Conservation (phyloP, 2,113 vertebrate species). For the Dromiciops gliroides region DNA sequence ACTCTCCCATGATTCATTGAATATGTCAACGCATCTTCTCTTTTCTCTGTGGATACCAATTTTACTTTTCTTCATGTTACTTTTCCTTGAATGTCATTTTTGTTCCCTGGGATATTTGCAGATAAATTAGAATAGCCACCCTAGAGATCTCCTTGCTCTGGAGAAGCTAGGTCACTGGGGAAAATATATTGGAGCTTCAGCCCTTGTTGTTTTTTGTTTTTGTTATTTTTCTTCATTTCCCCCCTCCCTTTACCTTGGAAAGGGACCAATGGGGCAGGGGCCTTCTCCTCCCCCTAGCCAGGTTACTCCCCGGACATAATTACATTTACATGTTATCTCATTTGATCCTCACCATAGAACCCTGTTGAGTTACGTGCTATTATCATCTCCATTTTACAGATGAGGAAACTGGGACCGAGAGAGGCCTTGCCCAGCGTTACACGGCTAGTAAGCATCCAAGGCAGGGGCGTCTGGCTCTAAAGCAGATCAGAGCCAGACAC, state of each 20-base stretch:
- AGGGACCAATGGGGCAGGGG: neutral
- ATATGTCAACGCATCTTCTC: conserved; percentile 7
- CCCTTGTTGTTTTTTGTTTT: neutral
- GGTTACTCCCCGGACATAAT: neutral
- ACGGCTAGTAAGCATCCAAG: neutral
- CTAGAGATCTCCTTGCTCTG: conserved; percentile 13
- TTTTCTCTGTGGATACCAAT: conserved; percentile 10
- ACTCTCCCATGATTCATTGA: conserved; percentile 24
- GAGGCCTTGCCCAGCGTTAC: neutral
- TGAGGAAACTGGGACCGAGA: neutral
- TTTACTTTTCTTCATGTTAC: neutral
- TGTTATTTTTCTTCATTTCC: no score
- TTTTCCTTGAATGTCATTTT: conserved; percentile 37
- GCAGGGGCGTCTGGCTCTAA: neutral
- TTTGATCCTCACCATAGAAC: neutral
- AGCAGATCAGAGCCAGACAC: neutral
- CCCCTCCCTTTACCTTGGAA: neutral
- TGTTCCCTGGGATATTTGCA: conserved; percentile 1
- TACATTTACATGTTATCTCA: neutral
- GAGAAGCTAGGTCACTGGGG: neutral
- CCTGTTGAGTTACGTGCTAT: neutral
- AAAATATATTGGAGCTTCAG: no score
- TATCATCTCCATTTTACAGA: neutral
- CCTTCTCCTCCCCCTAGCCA: neutral
- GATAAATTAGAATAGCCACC: neutral